These are phyloP conservation scores for Norana najaformis DNA, from an alignment of 2,888 invertebrate species.

Conservation along the genomic window DNA sequence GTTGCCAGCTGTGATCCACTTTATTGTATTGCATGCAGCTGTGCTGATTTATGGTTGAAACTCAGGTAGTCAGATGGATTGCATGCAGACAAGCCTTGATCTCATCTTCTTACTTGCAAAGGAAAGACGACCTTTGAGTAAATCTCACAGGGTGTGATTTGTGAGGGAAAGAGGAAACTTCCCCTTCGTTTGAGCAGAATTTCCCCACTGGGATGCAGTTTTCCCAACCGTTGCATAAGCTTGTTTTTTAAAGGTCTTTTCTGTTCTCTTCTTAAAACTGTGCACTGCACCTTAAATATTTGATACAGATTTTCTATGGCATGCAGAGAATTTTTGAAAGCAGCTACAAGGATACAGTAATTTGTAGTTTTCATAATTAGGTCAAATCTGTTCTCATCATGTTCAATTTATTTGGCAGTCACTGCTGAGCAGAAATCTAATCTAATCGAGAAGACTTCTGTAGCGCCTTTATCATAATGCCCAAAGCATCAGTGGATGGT, in stretches of 20 bases:
- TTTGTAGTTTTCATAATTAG: neutral
- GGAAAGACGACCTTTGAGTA: neutral
- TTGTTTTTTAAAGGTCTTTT: neutral
- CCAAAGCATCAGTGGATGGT: no score
- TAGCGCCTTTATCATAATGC: no score
- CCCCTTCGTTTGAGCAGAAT: neutral
- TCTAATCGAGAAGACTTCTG: no score
- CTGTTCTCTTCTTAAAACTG: neutral
- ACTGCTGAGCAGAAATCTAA: neutral
- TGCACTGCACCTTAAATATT: neutral
- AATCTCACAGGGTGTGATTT: neutral
- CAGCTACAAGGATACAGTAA: no score
- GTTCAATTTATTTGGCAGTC: neutral
- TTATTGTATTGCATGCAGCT: neutral
- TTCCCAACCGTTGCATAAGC: neutral
- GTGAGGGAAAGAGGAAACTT: neutral
- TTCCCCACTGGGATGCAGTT: neutral
- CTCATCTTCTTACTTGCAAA: neutral
- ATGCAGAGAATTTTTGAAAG: neutral
- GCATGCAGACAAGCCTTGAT: neutral
- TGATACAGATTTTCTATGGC: neutral
- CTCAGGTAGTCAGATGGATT: neutral
- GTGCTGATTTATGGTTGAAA: neutral
- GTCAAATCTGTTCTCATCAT: neutral
- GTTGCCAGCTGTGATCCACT: neutral